Conservation (phyloP, 2,888 invertebrate species). For the Eilema caniola region DNA sequence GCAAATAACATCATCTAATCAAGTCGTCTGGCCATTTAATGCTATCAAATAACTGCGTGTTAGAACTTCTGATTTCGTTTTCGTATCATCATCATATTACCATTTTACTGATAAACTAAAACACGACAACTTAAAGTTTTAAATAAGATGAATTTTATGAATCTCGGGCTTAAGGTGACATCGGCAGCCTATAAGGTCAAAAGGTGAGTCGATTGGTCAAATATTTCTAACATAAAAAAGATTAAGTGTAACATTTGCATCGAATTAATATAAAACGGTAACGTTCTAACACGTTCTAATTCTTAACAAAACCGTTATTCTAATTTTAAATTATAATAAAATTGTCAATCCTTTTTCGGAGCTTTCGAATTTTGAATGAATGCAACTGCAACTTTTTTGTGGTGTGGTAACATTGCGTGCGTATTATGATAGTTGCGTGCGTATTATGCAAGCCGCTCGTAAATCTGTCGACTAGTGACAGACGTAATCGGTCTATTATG, state of each 20-base stretch:
- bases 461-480: conserved; percentile 77
- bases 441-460: conserved; percentile 75
- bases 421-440: conserved; percentile 50
- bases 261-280: conserved; percentile 26
- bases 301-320: conserved; percentile 38
- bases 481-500: conserved; percentile 83
- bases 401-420: conserved; percentile 26
- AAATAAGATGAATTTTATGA: conserved; percentile 10
- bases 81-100: background rate
- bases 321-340: conserved; percentile 49
- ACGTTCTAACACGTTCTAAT: conserved; percentile 33
- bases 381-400: conserved; percentile 43
- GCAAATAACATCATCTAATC: background rate
- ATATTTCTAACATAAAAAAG: conserved; percentile 16
- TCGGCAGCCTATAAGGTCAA: conserved; percentile 17
- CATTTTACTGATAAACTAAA: conserved; percentile 7
- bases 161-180: conserved; percentile 9
- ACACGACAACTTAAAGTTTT: background rate
- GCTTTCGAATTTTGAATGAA: conserved; percentile 40
- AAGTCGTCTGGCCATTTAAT: background rate
- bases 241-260: conserved; percentile 29
- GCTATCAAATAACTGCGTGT: background rate
- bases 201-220: conserved; percentile 19
- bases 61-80: background rate
- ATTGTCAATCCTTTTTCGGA: conserved; percentile 36